A percentile compares a stretch with the other conserved stretches of the same genome.
Evolutionary conservation across 2,113 vertebrate species (phyloP).

Genomic region (Malaclemys terrapin): DNA sequence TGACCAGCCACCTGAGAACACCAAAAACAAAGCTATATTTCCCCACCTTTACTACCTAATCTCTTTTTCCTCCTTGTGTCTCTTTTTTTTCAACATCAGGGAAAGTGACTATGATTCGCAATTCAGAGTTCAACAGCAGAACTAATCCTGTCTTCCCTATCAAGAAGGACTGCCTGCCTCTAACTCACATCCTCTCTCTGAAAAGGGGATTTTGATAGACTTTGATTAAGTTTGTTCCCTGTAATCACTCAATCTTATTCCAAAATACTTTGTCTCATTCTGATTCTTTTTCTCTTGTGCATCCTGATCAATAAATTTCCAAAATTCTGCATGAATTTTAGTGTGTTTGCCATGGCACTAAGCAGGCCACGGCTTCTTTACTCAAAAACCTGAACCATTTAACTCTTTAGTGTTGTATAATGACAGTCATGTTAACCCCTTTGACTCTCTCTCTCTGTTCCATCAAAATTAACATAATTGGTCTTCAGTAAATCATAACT

Average conservation of each 20-base stretch:
- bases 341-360: background rate
- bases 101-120: background rate
- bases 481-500: background rate
- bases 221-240: background rate
- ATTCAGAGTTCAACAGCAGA: background rate
- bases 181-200: background rate
- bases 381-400: background rate
- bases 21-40: background rate
- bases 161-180: background rate
- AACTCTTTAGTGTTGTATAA: background rate
- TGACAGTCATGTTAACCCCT: background rate
- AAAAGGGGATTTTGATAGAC: background rate
- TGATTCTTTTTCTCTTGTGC: background rate
- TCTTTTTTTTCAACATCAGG: background rate
- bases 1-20: background rate
- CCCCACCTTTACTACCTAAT: background rate
- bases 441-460: background rate
- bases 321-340: background rate
- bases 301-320: background rate
- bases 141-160: background rate
- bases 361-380: background rate
- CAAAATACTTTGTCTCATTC: background rate
- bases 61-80: background rate
- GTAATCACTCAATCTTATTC: background rate
- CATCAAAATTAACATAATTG: background rate